Conservation (phyloP, 1,140 invertebrate species). For the Zaprionus inermis region DNA sequence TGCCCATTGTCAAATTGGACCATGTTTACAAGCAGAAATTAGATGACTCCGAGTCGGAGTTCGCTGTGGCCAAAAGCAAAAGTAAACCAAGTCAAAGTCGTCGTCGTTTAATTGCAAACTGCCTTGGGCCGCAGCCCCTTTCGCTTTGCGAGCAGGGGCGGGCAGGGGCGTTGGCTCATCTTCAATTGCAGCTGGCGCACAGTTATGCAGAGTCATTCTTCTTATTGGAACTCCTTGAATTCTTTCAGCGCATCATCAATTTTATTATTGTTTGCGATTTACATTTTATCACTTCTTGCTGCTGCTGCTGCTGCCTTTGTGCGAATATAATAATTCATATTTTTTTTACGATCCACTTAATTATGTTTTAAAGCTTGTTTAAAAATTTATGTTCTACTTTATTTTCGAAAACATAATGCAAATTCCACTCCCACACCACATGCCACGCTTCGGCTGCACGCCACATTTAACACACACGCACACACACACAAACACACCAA, state of each 20-base stretch:
- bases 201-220: neutral
- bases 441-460: conserved; percentile 42
- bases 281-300: conserved; percentile 9
- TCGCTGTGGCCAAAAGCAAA: conserved; percentile 26
- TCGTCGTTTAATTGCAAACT: conserved; percentile 29
- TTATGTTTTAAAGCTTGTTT: conserved; percentile 15
- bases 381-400: conserved; percentile 42
- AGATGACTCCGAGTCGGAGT: conserved; percentile 62
- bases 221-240: conserved; percentile 1
- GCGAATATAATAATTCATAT: conserved; percentile 20
- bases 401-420: conserved; percentile 28
- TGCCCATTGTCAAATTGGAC: conserved; percentile 75
- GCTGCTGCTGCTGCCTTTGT: too few species aligned
- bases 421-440: conserved; percentile 49
- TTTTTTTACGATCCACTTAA: conserved; percentile 37
- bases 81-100: conserved; percentile 74
- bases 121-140: conserved; percentile 26
- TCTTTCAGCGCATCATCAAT: conserved; percentile 4
- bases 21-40: conserved; percentile 72
- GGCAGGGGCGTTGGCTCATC: conserved; percentile 36
- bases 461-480: conserved; percentile 46
- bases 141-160: conserved; percentile 15
- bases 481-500: neutral
- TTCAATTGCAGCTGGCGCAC: conserved; percentile 11
- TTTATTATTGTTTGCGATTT: conserved; percentile 5